Conservation (phyloP, 1,140 invertebrate genomes). For the Protaetia brevitarsis region DNA sequence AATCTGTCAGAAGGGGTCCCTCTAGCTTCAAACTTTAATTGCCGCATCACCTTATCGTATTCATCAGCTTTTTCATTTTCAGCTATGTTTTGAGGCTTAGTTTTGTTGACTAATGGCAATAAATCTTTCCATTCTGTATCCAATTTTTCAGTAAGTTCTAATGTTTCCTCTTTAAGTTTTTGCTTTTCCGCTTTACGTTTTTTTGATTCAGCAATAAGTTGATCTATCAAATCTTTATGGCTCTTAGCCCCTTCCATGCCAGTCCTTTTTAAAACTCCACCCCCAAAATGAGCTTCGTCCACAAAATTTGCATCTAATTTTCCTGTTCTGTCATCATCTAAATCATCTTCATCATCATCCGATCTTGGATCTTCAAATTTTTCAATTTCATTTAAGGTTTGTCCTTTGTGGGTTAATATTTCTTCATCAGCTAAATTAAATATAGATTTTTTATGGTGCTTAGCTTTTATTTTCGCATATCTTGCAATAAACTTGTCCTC, state of each 20-base stretch:
- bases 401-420: slow-evolving; percentile 81
- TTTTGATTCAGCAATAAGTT: slow-evolving; percentile 86
- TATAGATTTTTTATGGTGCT: slow-evolving; percentile 67
- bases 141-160: slow-evolving; percentile 81
- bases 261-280: slow-evolving; percentile 68
- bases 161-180: slow-evolving; percentile 76
- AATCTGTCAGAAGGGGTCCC: slow-evolving; percentile 77
- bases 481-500: slow-evolving; percentile 85
- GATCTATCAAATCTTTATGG: slow-evolving; percentile 85
- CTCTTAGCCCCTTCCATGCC: slow-evolving; percentile 62
- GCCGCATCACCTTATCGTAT: slow-evolving; percentile 78
- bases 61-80: slow-evolving; percentile 62
- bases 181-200: slow-evolving; percentile 86
- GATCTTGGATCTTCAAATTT: slow-evolving; percentile 83
- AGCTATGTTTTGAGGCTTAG: slow-evolving; percentile 51
- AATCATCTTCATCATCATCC: slow-evolving; percentile 75
- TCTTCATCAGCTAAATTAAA: slow-evolving; percentile 87
- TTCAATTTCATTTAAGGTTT: slow-evolving; percentile 85
- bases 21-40: slow-evolving; percentile 77
- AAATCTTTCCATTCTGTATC: slow-evolving; percentile 84
- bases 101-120: slow-evolving; percentile 59
- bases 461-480: slow-evolving; percentile 74
- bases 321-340: slow-evolving; percentile 61
- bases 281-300: slow-evolving; percentile 87
- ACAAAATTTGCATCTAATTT: slow-evolving; percentile 72